phyloP scores from a whole-genome alignment of 2,888 invertebrate genomes.

The Callimorpha dominula region DNA sequence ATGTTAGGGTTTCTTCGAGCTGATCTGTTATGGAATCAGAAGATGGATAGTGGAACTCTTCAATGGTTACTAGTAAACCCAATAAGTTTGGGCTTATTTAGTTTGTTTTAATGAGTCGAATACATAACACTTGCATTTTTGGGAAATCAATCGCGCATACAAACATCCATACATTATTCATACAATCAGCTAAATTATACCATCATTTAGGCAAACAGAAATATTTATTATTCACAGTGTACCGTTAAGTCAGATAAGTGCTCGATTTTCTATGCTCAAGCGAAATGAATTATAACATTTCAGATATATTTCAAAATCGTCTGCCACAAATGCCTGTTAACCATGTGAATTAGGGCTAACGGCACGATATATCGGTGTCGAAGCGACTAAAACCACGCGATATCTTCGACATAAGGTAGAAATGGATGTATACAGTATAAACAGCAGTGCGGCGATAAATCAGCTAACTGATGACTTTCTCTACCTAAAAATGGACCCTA shows the following conservation, averaged over 20 bases:
- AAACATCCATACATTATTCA: neutral
- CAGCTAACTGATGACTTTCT: neutral
- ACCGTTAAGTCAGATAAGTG: neutral
- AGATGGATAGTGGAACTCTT: no score
- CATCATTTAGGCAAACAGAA: neutral
- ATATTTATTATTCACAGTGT: neutral
- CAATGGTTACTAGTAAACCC: no score
- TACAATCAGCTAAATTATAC: neutral
- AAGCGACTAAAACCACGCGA: neutral
- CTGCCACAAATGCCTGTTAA: neutral
- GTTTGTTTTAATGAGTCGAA: no score
- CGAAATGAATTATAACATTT: neutral
- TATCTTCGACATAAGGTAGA: neutral
- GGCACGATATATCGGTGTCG: neutral
- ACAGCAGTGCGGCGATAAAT: neutral
- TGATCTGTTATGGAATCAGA: no score
- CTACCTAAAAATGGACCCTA: neutral
- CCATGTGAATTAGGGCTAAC: rapidly evolving
- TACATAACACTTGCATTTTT: neutral
- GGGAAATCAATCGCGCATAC: neutral
- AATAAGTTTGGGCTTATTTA: no score
- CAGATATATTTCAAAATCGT: neutral
- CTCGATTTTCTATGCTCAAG: neutral
- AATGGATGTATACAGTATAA: neutral
- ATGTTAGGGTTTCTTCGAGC: no score